Percentiles rank a stretch among this genome's conserved stretches.
phyloP scores from a whole-genome alignment of 2,888 invertebrate species.

The Allolobophora icterica region DNA sequence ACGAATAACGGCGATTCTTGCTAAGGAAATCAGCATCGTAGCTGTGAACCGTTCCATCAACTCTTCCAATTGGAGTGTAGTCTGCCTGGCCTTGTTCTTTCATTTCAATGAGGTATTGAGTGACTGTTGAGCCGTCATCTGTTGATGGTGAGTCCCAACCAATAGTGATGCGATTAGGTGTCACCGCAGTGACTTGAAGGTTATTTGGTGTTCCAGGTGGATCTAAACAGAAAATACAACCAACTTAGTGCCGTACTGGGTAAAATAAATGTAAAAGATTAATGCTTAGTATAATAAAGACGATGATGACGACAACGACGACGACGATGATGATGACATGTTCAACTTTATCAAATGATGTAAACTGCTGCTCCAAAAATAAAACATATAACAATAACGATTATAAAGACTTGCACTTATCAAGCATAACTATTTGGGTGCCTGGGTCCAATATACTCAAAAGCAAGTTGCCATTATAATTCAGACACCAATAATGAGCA shows the following conservation, averaged over 20 bases:
- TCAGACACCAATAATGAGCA: background rate
- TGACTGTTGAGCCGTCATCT: conserved; percentile 26
- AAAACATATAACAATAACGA: too few species aligned
- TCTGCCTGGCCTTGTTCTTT: conserved; percentile 33
- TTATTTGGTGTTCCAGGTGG: conserved; percentile 38
- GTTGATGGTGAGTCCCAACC: conserved; percentile 35
- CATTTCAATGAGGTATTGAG: conserved; percentile 41
- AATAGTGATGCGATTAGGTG: conserved; percentile 32
- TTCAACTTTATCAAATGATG: background rate
- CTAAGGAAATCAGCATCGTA: conserved; percentile 38
- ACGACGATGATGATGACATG: background rate
- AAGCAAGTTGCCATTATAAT: too few species aligned
- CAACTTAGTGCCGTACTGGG: background rate
- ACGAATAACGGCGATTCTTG: conserved; percentile 71
- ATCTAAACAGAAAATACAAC: background rate
- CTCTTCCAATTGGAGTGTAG: conserved; percentile 37
- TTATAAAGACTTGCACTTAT: too few species aligned
- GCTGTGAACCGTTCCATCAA: conserved; percentile 36
- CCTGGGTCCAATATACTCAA: too few species aligned
- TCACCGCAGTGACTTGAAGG: conserved; percentile 33
- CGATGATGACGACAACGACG: conserved; percentile 68
- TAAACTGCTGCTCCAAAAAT: too few species aligned
- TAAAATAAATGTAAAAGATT: too few species aligned
- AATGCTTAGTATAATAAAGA: background rate
- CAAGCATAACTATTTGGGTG: too few species aligned